Conservation (phyloP, 2,888 invertebrate genomes). For the Philereme vetulata region DNA sequence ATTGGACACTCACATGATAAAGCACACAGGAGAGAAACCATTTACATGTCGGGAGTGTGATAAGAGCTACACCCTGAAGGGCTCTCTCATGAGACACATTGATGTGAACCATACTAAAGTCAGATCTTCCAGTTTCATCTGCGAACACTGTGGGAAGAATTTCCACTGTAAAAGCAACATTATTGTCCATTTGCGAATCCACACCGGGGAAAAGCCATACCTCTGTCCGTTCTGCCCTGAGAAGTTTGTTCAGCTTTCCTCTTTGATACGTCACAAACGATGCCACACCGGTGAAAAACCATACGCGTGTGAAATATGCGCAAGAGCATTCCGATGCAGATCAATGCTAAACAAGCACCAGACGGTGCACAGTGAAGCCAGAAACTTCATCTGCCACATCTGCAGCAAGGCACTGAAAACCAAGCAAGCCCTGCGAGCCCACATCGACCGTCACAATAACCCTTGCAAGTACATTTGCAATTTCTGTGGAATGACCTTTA, state of each 20-base stretch:
- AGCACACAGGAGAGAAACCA: constrained; percentile 74
- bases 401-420: constrained; percentile 81
- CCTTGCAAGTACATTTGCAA: constrained; percentile 72
- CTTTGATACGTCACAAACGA: constrained; percentile 70
- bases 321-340: constrained; percentile 65
- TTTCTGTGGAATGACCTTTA: constrained; percentile 76
- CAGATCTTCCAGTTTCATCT: constrained; percentile 54
- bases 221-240: constrained; percentile 65
- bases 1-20: constrained; percentile 67
- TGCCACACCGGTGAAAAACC: constrained; percentile 76
- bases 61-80: constrained; percentile 60
- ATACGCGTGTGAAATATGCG: constrained; percentile 64
- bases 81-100: constrained; percentile 64
- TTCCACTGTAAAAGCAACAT: constrained; percentile 71
- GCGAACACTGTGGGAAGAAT: constrained; percentile 74
- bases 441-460: constrained; percentile 70
- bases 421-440: constrained; percentile 76
- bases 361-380: constrained; percentile 74
- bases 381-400: constrained; percentile 79
- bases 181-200: constrained; percentile 68
- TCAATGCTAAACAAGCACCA: constrained; percentile 66
- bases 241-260: constrained; percentile 66
- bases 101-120: constrained; percentile 55
- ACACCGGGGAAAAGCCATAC: constrained; percentile 71
- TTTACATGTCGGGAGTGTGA: constrained; percentile 61